A percentile compares a stretch with the other conserved stretches of the same genome.
Evolutionary conservation across 2,888 invertebrate genomes (phyloP).

Genomic region (Steromphala cineraria): DNA sequence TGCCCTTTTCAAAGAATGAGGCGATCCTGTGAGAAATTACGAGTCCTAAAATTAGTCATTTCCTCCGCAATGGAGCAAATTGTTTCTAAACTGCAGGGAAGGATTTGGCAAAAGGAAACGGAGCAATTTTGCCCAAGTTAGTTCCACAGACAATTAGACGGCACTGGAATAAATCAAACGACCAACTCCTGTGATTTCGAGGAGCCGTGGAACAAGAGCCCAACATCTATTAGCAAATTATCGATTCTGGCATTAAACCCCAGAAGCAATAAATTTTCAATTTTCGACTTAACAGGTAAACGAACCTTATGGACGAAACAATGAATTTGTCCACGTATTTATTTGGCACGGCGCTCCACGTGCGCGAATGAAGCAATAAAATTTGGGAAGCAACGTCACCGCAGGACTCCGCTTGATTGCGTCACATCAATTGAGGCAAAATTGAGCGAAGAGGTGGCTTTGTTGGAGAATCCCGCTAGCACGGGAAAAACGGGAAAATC

Average conservation of each 20-base stretch:
- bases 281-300: constrained; percentile 23
- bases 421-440: constrained; percentile 12
- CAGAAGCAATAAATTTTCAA: constrained; percentile 35
- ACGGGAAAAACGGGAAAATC: constrained; percentile 3
- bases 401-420: constrained; percentile 18
- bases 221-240: constrained; percentile 11
- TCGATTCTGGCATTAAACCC: constrained; percentile 29
- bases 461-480: neutral
- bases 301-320: constrained; percentile 12
- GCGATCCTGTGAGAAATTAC: constrained; percentile 7
- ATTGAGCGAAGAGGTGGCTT: constrained; percentile 13
- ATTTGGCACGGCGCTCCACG: constrained; percentile 27
- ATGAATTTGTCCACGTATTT: constrained; percentile 30
- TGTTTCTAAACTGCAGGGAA: constrained; percentile 9
- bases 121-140: neutral
- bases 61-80: constrained; percentile 15
- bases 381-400: constrained; percentile 1
- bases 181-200: neutral
- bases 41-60: constrained; percentile 8
- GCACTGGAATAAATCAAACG: constrained; percentile 12
- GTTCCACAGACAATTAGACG: constrained; percentile 23
- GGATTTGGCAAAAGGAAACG: neutral
- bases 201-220: neutral
- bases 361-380: constrained; percentile 18
- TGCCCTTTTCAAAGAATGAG: too few species aligned